Percentiles rank a stretch among this genome's conserved stretches.
These are phyloP conservation scores for Lordiphosa mommai DNA, from an alignment of 1,140 invertebrate species.

Conservation along the genomic window DNA sequence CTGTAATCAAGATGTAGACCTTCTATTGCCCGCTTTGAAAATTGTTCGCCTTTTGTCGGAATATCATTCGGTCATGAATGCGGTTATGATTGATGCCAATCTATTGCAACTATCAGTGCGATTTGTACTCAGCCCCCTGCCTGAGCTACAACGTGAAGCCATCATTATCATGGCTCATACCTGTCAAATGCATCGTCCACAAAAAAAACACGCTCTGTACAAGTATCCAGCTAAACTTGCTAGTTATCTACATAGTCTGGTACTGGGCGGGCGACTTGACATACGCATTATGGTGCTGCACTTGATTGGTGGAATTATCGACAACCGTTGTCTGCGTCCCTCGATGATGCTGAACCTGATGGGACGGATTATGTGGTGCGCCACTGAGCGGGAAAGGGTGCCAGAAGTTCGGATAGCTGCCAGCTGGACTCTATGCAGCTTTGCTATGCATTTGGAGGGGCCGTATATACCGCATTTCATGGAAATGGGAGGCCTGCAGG, in stretches of 20 bases:
- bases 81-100: slow-evolving; percentile 7
- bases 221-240: slow-evolving; percentile 18
- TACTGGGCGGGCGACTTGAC: not conserved
- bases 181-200: slow-evolving; percentile 12
- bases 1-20: slow-evolving; percentile 10
- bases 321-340: slow-evolving; percentile 23
- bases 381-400: slow-evolving; percentile 9
- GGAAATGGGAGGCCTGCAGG: slow-evolving; percentile 13
- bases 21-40: slow-evolving; percentile 21
- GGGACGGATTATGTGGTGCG: slow-evolving; percentile 19
- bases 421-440: slow-evolving; percentile 24
- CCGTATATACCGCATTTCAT: slow-evolving; percentile 11
- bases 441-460: slow-evolving; percentile 16
- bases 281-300: slow-evolving; percentile 18
- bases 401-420: slow-evolving; percentile 6
- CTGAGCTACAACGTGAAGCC: slow-evolving; percentile 29
- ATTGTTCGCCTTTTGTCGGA: slow-evolving; percentile 28
- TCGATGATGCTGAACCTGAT: slow-evolving; percentile 14
- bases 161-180: slow-evolving; percentile 26
- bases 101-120: slow-evolving; percentile 1
- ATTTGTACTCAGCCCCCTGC: slow-evolving; percentile 23
- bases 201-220: not conserved
- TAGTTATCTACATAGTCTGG: slow-evolving; percentile 18
- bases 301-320: slow-evolving; percentile 25
- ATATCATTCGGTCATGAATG: slow-evolving; percentile 25